These are phyloP conservation scores for Anthoscopus minutus DNA, from an alignment of 2,113 vertebrate genomes.

Conservation along the genomic window DNA sequence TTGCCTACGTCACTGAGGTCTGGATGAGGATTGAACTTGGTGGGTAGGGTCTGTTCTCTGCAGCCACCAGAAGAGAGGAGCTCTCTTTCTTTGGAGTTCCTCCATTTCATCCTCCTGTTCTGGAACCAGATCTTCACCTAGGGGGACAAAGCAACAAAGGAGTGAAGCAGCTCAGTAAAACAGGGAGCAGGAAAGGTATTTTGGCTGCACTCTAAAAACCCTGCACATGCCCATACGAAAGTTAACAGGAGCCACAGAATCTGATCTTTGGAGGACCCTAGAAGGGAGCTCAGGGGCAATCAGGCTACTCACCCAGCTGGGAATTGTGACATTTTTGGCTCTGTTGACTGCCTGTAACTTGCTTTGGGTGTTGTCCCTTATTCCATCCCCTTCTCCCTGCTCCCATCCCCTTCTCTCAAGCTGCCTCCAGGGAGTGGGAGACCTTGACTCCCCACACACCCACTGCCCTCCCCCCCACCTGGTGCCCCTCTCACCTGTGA, in stretches of 20 bases:
- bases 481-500: constrained; percentile 78
- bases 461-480: neutral
- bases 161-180: accelerated
- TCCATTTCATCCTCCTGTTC: constrained; percentile 98
- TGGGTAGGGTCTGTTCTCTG: constrained; percentile 94
- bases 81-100: constrained; percentile 97
- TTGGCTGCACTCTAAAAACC: neutral
- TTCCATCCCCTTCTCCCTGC: neutral
- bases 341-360: accelerated
- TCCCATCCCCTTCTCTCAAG: neutral
- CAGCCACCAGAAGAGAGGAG: constrained; percentile 92
- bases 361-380: neutral
- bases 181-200: neutral
- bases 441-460: accelerated
- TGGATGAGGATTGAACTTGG: constrained; percentile 94
- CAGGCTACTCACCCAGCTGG: neutral
- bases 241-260: neutral
- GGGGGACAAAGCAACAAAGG: neutral
- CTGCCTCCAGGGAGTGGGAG: accelerated
- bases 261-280: neutral
- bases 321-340: accelerated
- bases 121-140: constrained; percentile 99
- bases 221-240: accelerated
- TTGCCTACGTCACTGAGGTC: constrained; percentile 94
- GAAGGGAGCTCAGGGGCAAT: neutral